These are phyloP conservation scores for Sula dactylatra DNA, from an alignment of 2,113 vertebrate species.

Conservation along the genomic window DNA sequence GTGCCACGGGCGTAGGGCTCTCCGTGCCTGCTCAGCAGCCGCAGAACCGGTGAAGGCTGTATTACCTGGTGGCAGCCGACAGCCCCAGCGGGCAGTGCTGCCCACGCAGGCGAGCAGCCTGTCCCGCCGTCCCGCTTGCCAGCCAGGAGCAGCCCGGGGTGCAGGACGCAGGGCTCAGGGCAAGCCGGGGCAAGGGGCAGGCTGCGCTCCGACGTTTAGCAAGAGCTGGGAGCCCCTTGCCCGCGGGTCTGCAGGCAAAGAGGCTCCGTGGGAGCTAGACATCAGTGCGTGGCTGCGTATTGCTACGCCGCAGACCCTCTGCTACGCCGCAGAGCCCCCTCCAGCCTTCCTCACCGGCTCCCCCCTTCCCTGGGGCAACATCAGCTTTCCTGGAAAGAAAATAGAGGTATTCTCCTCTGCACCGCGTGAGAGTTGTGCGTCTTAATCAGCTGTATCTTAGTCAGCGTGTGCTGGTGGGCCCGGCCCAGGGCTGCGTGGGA, in stretches of 20 bases:
- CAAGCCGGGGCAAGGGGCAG: not conserved
- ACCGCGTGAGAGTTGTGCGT: not conserved
- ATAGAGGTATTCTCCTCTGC: not conserved
- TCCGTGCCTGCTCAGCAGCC: constrained; percentile 4
- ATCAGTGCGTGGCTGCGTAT: rapidly evolving
- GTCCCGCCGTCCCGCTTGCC: not conserved
- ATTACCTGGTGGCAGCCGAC: not conserved
- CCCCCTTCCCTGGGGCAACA: not conserved
- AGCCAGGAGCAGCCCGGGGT: not conserved
- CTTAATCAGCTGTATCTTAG: not conserved
- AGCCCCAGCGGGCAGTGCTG: not conserved
- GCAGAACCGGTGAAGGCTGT: constrained; percentile 32
- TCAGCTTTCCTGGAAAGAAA: not conserved
- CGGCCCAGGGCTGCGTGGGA: constrained; percentile 15
- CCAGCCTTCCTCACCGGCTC: not conserved
- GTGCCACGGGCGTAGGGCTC: not conserved
- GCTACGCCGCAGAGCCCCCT: no score
- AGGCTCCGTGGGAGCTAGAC: not conserved
- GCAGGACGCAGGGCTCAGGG: not conserved
- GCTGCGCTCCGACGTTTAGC: not conserved
- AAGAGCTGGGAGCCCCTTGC: not conserved
- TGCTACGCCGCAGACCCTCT: not conserved
- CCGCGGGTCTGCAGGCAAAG: not conserved
- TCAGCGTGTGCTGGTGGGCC: not conserved
- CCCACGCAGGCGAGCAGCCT: not conserved